Percentiles rank a stretch among this genome's conserved stretches.
Evolutionary conservation across 2,888 invertebrate genomes (phyloP).

Genomic region (Bellardia bayeri): DNA sequence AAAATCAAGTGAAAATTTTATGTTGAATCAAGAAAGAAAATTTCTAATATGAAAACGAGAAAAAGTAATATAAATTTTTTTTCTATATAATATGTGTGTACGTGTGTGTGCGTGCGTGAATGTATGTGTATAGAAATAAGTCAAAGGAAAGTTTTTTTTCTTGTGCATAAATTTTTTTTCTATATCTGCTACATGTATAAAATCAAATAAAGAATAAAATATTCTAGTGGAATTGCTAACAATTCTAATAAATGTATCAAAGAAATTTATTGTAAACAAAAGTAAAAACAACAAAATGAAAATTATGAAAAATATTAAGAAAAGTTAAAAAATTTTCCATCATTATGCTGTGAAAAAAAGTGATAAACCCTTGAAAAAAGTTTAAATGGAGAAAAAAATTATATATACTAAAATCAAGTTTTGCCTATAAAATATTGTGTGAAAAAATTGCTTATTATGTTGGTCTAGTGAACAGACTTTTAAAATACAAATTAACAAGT

Average conservation of each 20-base stretch:
- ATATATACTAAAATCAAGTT: slow-evolving; percentile 22
- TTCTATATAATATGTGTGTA: slow-evolving; percentile 58
- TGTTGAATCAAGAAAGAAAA: slow-evolving; percentile 65
- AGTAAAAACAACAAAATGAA: background rate
- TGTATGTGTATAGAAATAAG: slow-evolving; percentile 63
- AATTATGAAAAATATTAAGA: slow-evolving; percentile 9
- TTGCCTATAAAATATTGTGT: slow-evolving; percentile 36
- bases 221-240: slow-evolving; percentile 42
- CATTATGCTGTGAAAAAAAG: slow-evolving; percentile 39
- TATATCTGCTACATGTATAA: slow-evolving; percentile 57
- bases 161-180: slow-evolving; percentile 64
- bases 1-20: slow-evolving; percentile 63
- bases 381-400: slow-evolving; percentile 7
- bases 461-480: background rate
- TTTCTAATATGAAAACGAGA: slow-evolving; percentile 73
- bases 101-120: slow-evolving; percentile 16
- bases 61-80: slow-evolving; percentile 71
- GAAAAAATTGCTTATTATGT: background rate
- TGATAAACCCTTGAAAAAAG: slow-evolving; percentile 46
- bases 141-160: slow-evolving; percentile 71
- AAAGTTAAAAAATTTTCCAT: slow-evolving; percentile 10
- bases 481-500: slow-evolving; percentile 4
- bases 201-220: slow-evolving; percentile 37
- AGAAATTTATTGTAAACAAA: slow-evolving; percentile 17
- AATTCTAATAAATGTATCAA: slow-evolving; percentile 1